Evolutionary conservation across 2,797 vertebrate genomes (phyloP), one percentile per base, ranked within the genome.

Genomic region (Petrocephalus sullivani): DNA sequence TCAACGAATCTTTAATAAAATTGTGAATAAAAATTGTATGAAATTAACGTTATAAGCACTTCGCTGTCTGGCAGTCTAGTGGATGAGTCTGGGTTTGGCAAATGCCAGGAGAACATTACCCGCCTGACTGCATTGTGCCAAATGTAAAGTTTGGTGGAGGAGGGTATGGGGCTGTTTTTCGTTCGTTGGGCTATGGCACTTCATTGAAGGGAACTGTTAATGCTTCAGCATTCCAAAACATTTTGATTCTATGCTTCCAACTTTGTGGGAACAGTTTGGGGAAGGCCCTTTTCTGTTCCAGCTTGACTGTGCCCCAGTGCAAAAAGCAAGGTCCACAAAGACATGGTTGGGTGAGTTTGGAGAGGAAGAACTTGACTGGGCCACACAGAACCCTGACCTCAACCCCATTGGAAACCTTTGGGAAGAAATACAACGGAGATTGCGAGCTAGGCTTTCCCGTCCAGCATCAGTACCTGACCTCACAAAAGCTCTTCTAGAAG

Each of bases 1-100:
- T 75, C 28, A 28, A 54, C 51, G 41, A 64, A 86, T 83, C 46
- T 82, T 78, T 87, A 46, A 87, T 83, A 49, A 56, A 87, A 89
- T 49, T 14, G n/a, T 81, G 23, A 16, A 83, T 28, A 61, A 87
- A 89, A 83, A 87, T 54, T 82, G 56, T 41, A 23, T 21, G 46
- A 14, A 85, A 89, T 56, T 87, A 57, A 67, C 87, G 87, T 87
- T 54, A 71, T 46, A 75, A 41, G 33, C 33, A 75, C 14, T 19
- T 71, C 64, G 33, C 64, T 16, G 64, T 71, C 28, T 67, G 64
- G 28, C 28, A 5, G 64, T 1, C 28, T 37, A 10, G 33, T 6
- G 28, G 64, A 14, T 1, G 4, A 37, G 4, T 37, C 64, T 37
- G 64, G 28, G 12, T 71, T 71, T 71, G 64, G 64, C 64, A 16